Evolutionary conservation across 1,140 invertebrate species (phyloP).

Genomic region (Chlorops oryzae): DNA sequence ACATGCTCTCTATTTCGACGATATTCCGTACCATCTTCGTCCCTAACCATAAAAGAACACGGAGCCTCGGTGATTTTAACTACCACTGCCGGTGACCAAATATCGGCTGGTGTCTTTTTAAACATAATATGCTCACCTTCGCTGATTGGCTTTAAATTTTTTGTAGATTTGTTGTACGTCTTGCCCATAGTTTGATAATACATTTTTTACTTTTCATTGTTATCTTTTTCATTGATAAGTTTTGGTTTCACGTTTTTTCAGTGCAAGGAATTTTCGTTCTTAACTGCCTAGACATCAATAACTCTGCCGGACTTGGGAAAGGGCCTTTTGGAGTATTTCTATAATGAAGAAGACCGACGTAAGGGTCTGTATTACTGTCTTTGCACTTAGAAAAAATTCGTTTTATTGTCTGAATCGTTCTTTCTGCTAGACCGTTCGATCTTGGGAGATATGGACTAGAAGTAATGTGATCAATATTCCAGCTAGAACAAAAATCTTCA

Average conservation of each 20-base stretch:
- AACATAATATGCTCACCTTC: background rate
- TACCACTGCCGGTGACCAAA: background rate
- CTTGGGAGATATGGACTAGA: too few relatives aligned
- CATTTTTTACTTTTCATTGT: too few relatives aligned
- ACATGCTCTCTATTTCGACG: too few relatives aligned
- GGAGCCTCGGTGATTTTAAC: background rate
- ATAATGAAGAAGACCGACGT: too few relatives aligned
- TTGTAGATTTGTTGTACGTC: background rate
- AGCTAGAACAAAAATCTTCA: too few relatives aligned
- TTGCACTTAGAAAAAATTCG: background rate
- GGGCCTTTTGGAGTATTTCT: too few relatives aligned
- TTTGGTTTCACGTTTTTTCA: background rate
- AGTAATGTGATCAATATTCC: too few relatives aligned
- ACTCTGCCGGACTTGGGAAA: background rate
- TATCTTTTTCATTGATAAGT: background rate
- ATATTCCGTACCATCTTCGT: background rate
- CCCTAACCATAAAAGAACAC: background rate
- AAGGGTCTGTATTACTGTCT: too few relatives aligned
- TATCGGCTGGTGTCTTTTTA: background rate
- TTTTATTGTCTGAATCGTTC: background rate
- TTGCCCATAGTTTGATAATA: background rate
- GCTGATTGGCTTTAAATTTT: background rate
- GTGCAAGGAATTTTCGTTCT: too few relatives aligned
- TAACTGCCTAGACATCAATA: background rate
- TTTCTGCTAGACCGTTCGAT: too few relatives aligned